Conservation (phyloP, 2,888 invertebrate genomes). For the Diplolepis rosae region DNA sequence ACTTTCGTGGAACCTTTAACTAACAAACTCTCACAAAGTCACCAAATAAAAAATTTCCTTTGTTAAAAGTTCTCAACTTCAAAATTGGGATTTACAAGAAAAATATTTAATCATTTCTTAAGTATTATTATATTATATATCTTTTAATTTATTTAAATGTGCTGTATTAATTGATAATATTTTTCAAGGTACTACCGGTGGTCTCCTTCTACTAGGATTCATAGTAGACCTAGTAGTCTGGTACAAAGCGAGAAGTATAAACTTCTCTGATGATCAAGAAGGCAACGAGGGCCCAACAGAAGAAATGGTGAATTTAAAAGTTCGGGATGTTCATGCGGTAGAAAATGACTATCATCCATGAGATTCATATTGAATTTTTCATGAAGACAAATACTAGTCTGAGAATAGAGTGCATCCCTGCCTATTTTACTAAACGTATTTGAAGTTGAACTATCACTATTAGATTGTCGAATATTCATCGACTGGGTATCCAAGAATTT, state of each 20-base stretch:
- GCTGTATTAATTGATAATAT: too few relatives aligned
- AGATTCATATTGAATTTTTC: conserved; percentile 39
- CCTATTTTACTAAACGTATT: neutral
- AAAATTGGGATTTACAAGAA: neutral
- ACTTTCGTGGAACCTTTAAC: neutral
- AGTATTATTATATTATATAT: too few relatives aligned
- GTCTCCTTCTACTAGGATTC: conserved; percentile 88
- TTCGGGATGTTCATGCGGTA: conserved; percentile 64
- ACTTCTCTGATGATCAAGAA: conserved; percentile 78
- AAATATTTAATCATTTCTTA: too few relatives aligned
- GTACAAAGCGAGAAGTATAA: conserved; percentile 90
- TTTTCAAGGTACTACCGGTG: conserved; percentile 86
- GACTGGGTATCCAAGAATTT: neutral
- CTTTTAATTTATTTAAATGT: too few relatives aligned
- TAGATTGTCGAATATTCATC: neutral
- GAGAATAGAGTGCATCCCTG: conserved; percentile 6
- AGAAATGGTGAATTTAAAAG: conserved; percentile 69
- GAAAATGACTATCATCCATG: conserved; percentile 69
- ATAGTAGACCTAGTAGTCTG: conserved; percentile 92
- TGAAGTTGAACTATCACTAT: neutral
- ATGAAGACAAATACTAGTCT: conserved; percentile 26
- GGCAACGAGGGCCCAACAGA: conserved; percentile 73
- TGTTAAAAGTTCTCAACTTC: neutral
- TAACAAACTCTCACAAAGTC: neutral
- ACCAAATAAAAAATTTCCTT: neutral